Conservation (phyloP, 30 jellyfish, hydroid and myxozoan species). For the Aurelia coerulea region DNA sequence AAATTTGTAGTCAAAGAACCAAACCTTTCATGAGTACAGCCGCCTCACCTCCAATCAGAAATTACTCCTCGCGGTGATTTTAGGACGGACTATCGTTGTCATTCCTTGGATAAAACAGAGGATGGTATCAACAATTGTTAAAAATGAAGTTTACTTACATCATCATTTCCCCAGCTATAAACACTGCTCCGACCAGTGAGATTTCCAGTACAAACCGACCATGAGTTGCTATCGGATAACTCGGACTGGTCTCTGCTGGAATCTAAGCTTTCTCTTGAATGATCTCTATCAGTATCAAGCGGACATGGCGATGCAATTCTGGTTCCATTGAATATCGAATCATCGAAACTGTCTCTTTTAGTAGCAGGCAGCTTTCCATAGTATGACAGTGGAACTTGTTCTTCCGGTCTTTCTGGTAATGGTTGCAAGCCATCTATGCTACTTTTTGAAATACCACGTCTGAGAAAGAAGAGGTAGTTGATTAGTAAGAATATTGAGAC, state of each 20-base stretch:
- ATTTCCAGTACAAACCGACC: conserved; percentile 83
- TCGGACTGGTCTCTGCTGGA: conserved; percentile 66
- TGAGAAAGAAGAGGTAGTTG: background rate
- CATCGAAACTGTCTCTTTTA: conserved; percentile 60
- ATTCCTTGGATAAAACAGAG: no score
- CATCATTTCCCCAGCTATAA: conserved; percentile 95
- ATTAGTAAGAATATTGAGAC: no score
- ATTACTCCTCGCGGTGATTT: no score
- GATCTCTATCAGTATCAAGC: conserved; percentile 6
- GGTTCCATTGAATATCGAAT: background rate
- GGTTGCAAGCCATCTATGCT: conserved; percentile 79
- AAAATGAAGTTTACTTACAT: conserved; percentile 50
- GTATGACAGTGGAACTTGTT: conserved; percentile 44
- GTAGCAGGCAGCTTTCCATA: conserved; percentile 53
- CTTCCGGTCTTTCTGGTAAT: conserved; percentile 83
- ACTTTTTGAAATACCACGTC: conserved; percentile 81
- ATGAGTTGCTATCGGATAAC: conserved; percentile 52
- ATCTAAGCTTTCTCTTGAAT: conserved; percentile 35
- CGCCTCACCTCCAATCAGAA: no score
- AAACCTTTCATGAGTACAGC: no score
- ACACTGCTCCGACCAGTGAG: conserved; percentile 91
- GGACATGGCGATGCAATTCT: conserved; percentile 37
- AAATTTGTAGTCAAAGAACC: no score
- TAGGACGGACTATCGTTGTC: no score
- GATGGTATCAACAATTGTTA: no score